Conservation (phyloP, 2,113 vertebrate species). For the Ptilorrhoa leucosticta region DNA sequence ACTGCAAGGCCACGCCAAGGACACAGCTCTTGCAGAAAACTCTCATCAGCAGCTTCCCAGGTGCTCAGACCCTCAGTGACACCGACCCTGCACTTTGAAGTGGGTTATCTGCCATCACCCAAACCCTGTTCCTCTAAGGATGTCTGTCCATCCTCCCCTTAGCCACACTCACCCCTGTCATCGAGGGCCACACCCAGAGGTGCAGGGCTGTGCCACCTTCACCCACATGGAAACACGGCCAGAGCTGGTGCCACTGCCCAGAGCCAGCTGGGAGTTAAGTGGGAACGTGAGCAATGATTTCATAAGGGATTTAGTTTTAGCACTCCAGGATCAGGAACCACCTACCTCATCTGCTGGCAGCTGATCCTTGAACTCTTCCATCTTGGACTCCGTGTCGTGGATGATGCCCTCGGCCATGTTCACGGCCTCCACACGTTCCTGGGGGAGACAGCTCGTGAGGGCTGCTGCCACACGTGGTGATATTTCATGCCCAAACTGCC, state of each 20-base stretch:
- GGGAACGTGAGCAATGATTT: not conserved
- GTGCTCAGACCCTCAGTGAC: not conserved
- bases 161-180: not conserved
- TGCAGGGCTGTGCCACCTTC: not conserved
- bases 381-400: slow-evolving; percentile 95
- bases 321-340: not conserved
- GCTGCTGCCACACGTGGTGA: not conserved
- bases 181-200: not conserved
- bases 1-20: not conserved
- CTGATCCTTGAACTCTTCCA: slow-evolving; percentile 99
- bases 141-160: not conserved
- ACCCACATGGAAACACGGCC: accelerated
- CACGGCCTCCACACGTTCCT: slow-evolving; percentile 96
- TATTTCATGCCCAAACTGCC: not conserved
- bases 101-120: not conserved
- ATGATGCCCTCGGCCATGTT: slow-evolving; percentile 96
- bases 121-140: not conserved
- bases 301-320: not conserved
- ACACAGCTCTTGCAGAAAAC: not conserved
- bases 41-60: not conserved
- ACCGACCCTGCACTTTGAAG: not conserved
- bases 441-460: not conserved
- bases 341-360: slow-evolving; percentile 91
- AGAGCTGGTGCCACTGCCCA: not conserved
- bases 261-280: not conserved